A percentile compares a stretch with the other conserved stretches of the same genome.
phyloP scores from a whole-genome alignment of 2,888 invertebrate genomes.

The Caenorhabditis virilis region DNA sequence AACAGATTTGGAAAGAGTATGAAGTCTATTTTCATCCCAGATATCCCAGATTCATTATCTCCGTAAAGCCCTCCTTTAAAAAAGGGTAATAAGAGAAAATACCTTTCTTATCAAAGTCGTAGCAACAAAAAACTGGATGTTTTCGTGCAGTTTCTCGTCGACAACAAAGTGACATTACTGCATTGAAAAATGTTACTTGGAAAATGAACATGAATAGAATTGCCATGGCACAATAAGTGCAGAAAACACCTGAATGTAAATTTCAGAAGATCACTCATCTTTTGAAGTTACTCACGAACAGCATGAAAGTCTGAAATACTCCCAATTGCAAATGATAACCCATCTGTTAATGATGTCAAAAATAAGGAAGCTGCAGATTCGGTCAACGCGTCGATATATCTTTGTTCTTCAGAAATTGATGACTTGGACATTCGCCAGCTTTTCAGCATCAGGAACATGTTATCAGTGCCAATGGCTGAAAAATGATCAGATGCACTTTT shows the following conservation, averaged over 20 bases:
- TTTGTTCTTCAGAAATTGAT: slow-evolving; percentile 74
- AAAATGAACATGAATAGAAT: slow-evolving; percentile 87
- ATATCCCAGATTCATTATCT: not conserved
- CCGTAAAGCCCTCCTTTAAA: no score
- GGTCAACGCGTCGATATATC: slow-evolving; percentile 85
- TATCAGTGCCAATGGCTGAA: slow-evolving; percentile 90
- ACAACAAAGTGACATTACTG: slow-evolving; percentile 79
- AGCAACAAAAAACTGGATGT: slow-evolving; percentile 74
- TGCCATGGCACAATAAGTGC: slow-evolving; percentile 90
- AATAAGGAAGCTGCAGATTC: slow-evolving; percentile 93
- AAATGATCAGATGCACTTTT: slow-evolving; percentile 1
- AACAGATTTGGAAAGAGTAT: no score
- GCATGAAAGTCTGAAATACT: slow-evolving; percentile 90
- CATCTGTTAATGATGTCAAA: slow-evolving; percentile 85
- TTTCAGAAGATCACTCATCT: not conserved
- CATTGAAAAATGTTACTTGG: slow-evolving; percentile 90
- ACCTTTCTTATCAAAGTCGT: not conserved
- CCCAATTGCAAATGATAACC: slow-evolving; percentile 89
- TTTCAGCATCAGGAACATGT: slow-evolving; percentile 92
- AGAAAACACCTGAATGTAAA: slow-evolving; percentile 77
- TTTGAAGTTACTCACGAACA: slow-evolving; percentile 75
- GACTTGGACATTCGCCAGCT: slow-evolving; percentile 86
- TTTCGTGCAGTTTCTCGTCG: slow-evolving; percentile 85
- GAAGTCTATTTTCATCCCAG: slow-evolving; percentile 8
- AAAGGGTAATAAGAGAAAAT: no score